Percentiles rank a stretch among this genome's conserved stretches.
Conservation (phyloP, 1,140 invertebrate genomes). For the Hydropsyche tenuis region DNA sequence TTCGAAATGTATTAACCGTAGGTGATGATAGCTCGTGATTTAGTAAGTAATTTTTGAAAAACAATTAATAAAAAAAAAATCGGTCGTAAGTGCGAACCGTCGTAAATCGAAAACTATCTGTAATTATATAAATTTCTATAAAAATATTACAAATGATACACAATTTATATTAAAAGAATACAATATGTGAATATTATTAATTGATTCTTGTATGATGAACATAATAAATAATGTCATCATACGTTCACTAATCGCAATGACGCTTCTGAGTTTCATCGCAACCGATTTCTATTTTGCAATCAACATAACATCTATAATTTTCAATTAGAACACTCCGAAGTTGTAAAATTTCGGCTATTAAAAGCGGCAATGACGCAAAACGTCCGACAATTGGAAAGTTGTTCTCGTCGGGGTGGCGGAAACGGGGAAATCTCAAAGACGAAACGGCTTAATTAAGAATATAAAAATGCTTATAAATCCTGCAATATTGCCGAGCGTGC, state of each 20-base stretch:
- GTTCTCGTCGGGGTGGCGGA: constrained; percentile 9
- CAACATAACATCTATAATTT: no score
- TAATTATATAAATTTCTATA: neutral
- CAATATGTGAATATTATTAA: no score
- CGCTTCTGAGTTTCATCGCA: no score
- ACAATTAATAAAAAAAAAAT: neutral
- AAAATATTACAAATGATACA: neutral
- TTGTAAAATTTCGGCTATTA: constrained; percentile 30
- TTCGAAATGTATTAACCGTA: no score
- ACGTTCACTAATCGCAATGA: no score
- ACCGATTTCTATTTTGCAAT: no score
- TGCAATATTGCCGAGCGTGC: constrained; percentile 37
- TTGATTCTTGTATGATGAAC: no score
- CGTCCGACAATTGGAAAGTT: constrained; percentile 41
- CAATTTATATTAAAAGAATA: neutral
- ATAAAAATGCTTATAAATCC: constrained; percentile 50
- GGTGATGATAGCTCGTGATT: no score
- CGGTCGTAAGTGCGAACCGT: no score
- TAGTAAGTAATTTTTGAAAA: neutral
- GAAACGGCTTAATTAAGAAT: constrained; percentile 49
- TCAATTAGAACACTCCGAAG: constrained; percentile 20
- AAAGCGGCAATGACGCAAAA: constrained; percentile 3
- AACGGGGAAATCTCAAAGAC: constrained; percentile 35
- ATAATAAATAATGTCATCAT: no score
- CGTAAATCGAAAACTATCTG: no score